These are phyloP conservation scores for Pterobdella sp. DNA, from an alignment of 2,888 invertebrate genomes.

Conservation along the genomic window DNA sequence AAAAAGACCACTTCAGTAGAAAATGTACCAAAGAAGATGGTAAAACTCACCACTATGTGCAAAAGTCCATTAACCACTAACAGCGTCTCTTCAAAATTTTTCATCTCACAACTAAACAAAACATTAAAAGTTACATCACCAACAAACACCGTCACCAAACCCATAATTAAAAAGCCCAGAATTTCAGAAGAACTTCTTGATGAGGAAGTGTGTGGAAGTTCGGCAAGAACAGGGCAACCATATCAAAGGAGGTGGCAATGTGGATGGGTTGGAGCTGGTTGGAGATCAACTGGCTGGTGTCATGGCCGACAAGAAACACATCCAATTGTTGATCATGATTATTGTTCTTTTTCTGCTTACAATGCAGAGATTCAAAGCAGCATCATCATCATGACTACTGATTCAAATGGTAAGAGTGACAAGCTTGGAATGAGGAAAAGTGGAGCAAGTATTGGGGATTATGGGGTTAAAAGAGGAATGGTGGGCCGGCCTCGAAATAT, in stretches of 20 bases:
- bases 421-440: constrained; percentile 35
- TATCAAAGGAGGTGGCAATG: neutral
- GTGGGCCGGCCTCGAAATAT: constrained; percentile 19
- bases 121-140: neutral
- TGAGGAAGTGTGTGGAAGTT: neutral
- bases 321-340: constrained; percentile 41
- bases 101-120: neutral
- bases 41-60: neutral
- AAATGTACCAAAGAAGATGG: neutral
- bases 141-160: neutral
- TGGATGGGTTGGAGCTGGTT: neutral
- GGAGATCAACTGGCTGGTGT: constrained; percentile 10
- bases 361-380: constrained; percentile 39
- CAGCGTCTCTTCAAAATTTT: neutral
- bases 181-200: neutral
- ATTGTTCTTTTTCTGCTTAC: constrained; percentile 39
- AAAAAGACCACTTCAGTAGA: neutral
- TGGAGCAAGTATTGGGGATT: neutral
- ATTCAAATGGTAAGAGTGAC: constrained; percentile 34
- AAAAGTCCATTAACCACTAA: neutral
- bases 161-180: neutral
- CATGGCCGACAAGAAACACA: constrained; percentile 33
- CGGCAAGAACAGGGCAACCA: constrained; percentile 7
- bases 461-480: neutral
- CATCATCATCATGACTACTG: constrained; percentile 38